These are phyloP conservation scores for Malaclemys terrapin DNA, from an alignment of 2,113 vertebrate species.

Conservation along the genomic window DNA sequence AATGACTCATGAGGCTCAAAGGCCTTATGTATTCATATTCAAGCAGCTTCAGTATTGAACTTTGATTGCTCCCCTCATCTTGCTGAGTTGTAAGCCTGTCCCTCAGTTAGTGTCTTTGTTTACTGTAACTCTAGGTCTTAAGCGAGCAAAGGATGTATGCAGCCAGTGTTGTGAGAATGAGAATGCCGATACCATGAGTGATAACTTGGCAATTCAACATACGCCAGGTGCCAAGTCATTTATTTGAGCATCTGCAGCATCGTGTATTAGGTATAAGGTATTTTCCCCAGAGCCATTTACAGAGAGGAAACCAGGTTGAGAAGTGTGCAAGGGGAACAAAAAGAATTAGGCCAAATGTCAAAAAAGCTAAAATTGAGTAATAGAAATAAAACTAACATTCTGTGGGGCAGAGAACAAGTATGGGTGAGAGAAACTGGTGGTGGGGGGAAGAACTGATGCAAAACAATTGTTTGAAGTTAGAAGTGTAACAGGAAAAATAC, in stretches of 20 bases:
- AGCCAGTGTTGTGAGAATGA: conserved; percentile 9
- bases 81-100: background rate
- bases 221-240: conserved; percentile 29
- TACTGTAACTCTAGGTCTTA: background rate
- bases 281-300: conserved; percentile 26
- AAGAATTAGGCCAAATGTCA: background rate
- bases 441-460: background rate
- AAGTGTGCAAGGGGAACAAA: conserved; percentile 17
- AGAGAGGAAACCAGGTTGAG: conserved; percentile 41
- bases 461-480: background rate
- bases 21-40: background rate
- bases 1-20: background rate
- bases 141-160: conserved; percentile 9
- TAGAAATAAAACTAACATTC: conserved; percentile 20
- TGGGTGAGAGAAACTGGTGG: background rate
- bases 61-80: background rate
- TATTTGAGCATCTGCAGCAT: conserved; percentile 22
- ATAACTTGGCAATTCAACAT: conserved; percentile 18
- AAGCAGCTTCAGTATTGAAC: background rate
- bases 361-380: conserved; percentile 1
- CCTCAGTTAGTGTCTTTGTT: conserved; percentile 23
- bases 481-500: background rate
- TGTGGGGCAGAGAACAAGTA: conserved; percentile 2
- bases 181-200: conserved; percentile 25
- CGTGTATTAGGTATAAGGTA: conserved; percentile 4